These are phyloP conservation scores for Hemitrygon akajei DNA, from an alignment of 2,797 vertebrate species.

Conservation along the genomic window DNA sequence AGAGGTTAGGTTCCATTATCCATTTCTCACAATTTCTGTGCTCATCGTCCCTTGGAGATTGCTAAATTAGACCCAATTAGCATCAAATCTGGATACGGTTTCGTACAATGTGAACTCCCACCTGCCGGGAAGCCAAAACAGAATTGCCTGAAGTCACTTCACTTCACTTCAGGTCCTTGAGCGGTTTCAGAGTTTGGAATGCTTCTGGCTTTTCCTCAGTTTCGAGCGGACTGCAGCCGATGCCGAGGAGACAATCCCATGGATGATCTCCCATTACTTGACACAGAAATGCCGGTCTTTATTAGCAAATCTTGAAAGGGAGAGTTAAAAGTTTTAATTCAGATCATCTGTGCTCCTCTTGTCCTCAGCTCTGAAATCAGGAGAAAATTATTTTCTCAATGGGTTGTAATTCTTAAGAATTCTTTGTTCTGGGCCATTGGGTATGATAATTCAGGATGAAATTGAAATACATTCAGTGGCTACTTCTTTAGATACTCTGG, in stretches of 20 bases:
- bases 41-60: neutral
- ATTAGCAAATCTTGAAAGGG: no score
- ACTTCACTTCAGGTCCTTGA: neutral
- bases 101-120: neutral
- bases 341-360: neutral
- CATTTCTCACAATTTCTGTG: neutral
- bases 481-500: no score
- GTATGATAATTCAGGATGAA: no score
- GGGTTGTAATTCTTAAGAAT: no score
- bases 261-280: no score
- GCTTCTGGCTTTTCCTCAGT: no score
- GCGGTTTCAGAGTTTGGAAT: neutral
- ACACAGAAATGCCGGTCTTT: no score
- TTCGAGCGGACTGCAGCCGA: neutral
- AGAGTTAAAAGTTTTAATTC: neutral
- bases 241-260: no score
- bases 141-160: neutral
- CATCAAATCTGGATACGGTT: neutral
- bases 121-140: neutral
- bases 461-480: no score
- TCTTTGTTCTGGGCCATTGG: no score
- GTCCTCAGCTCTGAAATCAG: neutral
- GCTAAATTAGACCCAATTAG: slow-evolving; percentile 19
- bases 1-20: neutral
- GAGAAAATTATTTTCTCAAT: no score